Evolutionary conservation across 1,140 invertebrate species (phyloP).

Genomic region (Steinernema feltiae): DNA sequence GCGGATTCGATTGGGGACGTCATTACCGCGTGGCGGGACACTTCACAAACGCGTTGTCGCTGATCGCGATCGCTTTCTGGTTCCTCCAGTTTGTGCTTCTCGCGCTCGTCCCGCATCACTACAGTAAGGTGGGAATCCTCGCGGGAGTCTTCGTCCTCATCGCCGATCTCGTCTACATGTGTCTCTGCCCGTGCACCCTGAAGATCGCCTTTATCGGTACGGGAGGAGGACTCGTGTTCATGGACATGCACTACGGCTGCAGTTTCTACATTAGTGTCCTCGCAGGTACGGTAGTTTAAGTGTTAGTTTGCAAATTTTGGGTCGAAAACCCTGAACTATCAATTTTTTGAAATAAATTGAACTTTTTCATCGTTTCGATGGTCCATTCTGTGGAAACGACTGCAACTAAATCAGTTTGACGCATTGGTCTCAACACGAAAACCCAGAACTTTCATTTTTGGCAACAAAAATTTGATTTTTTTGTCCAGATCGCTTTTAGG

Average conservation of each 20-base stretch:
- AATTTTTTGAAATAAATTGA: background rate
- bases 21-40: slow-evolving; percentile 90
- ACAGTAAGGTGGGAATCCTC: slow-evolving; percentile 46
- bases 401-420: no score
- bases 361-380: background rate
- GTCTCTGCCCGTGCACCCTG: slow-evolving; percentile 38
- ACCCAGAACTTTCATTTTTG: no score
- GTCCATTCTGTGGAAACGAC: no score
- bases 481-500: no score
- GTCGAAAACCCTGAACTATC: no score
- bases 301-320: background rate
- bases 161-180: slow-evolving; percentile 44
- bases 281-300: slow-evolving; percentile 38
- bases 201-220: slow-evolving; percentile 46
- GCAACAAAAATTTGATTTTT: no score
- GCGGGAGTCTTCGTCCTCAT: slow-evolving; percentile 46
- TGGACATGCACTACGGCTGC: slow-evolving; percentile 37
- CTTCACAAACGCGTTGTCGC: slow-evolving; percentile 64
- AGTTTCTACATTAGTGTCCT: slow-evolving; percentile 51
- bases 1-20: slow-evolving; percentile 91
- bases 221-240: slow-evolving; percentile 24
- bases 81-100: slow-evolving; percentile 43
- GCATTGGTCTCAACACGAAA: no score
- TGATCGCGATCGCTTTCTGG: slow-evolving; percentile 39
- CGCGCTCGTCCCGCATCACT: slow-evolving; percentile 48